phyloP scores from a whole-genome alignment of 2,797 vertebrate species.

The Sciaenops ocellatus region DNA sequence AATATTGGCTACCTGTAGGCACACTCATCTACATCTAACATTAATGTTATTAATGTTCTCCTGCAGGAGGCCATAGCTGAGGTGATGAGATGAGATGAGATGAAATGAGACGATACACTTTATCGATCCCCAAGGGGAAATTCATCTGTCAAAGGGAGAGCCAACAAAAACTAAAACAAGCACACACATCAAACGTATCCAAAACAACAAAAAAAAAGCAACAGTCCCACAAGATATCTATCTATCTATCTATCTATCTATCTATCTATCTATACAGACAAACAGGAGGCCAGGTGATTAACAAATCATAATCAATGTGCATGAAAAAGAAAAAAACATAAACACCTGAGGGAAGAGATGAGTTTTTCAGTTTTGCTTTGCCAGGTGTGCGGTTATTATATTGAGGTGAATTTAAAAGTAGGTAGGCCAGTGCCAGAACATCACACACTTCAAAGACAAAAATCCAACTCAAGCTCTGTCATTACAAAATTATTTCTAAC shows the following conservation, averaged over 20 bases:
- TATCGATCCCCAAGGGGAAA: slow-evolving; percentile 78
- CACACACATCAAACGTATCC: slow-evolving; percentile 56
- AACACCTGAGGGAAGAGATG: background rate
- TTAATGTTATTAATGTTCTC: slow-evolving; percentile 75
- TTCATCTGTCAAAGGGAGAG: slow-evolving; percentile 66
- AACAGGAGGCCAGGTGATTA: slow-evolving; percentile 19
- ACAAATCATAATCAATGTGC: slow-evolving; percentile 42
- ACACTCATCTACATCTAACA: slow-evolving; percentile 68
- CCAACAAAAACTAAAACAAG: slow-evolving; percentile 65
- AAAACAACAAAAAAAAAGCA: slow-evolving; percentile 51
- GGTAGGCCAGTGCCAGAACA: background rate
- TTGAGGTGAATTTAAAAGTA: background rate
- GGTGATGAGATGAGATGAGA: slow-evolving; percentile 77
- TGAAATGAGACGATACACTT: slow-evolving; percentile 77
- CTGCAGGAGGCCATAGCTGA: slow-evolving; percentile 68
- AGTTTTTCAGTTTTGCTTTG: slow-evolving; percentile 9
- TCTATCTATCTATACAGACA: too few species aligned
- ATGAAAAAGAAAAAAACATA: slow-evolving; percentile 4
- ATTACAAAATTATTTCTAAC: background rate
- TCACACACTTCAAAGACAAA: background rate
- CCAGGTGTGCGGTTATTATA: background rate
- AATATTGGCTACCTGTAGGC: slow-evolving; percentile 71
- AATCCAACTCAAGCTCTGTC: background rate
- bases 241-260: too few species aligned
- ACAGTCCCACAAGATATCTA: slow-evolving; percentile 6